phyloP scores from a whole-genome alignment of 2,888 invertebrate species.

The Sisyra terminalis region DNA sequence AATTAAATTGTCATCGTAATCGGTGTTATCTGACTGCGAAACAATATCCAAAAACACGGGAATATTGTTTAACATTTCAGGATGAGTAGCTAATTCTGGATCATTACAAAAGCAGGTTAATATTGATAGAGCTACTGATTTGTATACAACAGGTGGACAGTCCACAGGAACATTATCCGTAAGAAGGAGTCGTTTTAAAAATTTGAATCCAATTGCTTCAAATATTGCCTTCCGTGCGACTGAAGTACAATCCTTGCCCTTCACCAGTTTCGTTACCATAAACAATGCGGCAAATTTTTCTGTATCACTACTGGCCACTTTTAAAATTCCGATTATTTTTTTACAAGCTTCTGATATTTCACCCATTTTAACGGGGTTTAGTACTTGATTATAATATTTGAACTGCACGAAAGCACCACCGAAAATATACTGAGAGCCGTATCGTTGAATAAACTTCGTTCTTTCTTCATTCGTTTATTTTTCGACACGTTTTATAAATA shows the following conservation, averaged over 20 bases:
- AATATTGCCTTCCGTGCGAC: slow-evolving; percentile 62
- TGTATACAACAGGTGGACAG: slow-evolving; percentile 79
- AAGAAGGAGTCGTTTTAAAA: slow-evolving; percentile 63
- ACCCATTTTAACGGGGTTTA: slow-evolving; percentile 17
- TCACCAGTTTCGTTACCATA: slow-evolving; percentile 80
- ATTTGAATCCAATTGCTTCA: slow-evolving; percentile 79
- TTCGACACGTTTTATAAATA: too few relatives aligned
- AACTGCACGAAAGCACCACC: too few relatives aligned
- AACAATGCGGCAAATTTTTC: slow-evolving; percentile 85
- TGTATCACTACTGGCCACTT: slow-evolving; percentile 67
- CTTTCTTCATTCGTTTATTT: too few relatives aligned
- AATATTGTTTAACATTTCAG: slow-evolving; percentile 68
- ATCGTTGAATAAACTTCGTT: too few relatives aligned
- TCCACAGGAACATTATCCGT: slow-evolving; percentile 66
- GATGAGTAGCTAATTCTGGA: slow-evolving; percentile 61
- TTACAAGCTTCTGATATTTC: slow-evolving; percentile 63
- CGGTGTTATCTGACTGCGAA: slow-evolving; percentile 66
- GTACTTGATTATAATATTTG: too few relatives aligned
- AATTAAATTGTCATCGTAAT: slow-evolving; percentile 72
- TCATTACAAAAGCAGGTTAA: slow-evolving; percentile 75
- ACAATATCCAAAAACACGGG: slow-evolving; percentile 73
- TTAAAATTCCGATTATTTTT: slow-evolving; percentile 68
- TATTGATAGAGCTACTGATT: slow-evolving; percentile 77
- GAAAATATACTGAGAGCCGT: too few relatives aligned
- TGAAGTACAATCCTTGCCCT: slow-evolving; percentile 63